A percentile compares a stretch with the other conserved stretches of the same genome.
Conservation (phyloP, 2,113 vertebrate genomes). For the Ammodytes marinus region DNA sequence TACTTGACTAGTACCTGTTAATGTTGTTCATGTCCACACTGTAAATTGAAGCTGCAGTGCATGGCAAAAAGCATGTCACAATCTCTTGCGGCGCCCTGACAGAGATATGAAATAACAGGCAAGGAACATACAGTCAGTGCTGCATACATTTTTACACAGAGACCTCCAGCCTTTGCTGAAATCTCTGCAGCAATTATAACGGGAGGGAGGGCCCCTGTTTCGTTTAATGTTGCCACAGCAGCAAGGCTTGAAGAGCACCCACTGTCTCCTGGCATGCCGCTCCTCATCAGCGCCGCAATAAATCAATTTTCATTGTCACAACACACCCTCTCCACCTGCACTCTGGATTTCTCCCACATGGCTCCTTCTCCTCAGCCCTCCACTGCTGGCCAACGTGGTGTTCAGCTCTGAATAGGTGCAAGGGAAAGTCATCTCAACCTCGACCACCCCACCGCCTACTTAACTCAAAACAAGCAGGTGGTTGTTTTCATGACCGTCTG, state of each 20-base stretch:
- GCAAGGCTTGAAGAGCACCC: constrained; percentile 75
- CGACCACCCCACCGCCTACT: constrained; percentile 3
- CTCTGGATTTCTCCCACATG: constrained; percentile 66
- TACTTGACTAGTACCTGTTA: not conserved
- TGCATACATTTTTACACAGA: constrained; percentile 73
- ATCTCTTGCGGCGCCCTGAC: constrained; percentile 53
- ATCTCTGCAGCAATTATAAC: constrained; percentile 83
- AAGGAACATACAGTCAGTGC: constrained; percentile 53
- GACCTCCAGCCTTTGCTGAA: constrained; percentile 73
- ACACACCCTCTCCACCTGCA: constrained; percentile 60
- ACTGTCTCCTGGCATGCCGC: constrained; percentile 81
- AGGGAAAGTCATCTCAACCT: constrained; percentile 28
- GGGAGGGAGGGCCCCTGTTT: constrained; percentile 72
- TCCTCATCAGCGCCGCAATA: constrained; percentile 85
- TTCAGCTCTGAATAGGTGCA: constrained; percentile 38
- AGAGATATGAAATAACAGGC: constrained; percentile 69
- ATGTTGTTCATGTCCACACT: constrained; percentile 45
- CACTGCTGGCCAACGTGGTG: constrained; percentile 31
- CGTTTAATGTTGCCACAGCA: constrained; percentile 82
- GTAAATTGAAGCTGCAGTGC: constrained; percentile 38
- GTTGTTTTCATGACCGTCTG: constrained; percentile 11
- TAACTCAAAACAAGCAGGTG: constrained; percentile 23
- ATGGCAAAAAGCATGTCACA: constrained; percentile 27
- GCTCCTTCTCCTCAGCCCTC: constrained; percentile 49
- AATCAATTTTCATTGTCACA: constrained; percentile 86